Evolutionary conservation across 2,113 vertebrate species (phyloP), one percentile per base, ranked within the genome.

Genomic region (Melospiza georgiana): DNA sequence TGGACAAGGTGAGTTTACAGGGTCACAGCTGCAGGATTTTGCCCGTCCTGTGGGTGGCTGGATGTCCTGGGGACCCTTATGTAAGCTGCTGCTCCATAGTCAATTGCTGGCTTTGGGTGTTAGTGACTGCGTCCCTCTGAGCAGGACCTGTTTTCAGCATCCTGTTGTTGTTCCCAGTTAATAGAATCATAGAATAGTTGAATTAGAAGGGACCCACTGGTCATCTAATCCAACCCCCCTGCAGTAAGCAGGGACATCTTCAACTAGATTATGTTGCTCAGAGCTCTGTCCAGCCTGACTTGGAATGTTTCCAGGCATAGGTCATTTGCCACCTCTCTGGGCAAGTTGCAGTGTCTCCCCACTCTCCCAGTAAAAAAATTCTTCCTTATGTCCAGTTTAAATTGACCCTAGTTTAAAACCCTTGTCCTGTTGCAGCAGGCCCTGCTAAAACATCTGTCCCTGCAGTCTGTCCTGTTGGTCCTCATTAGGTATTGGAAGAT

Each of bases 1-100:
- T 59, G 80, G 66, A 41, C 51, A 69, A 94, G 73, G 81, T 72
- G 85, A 94, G 58, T 58, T 59, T 88, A 62, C 2, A 25, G 87
- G 72, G 67, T 57, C 3, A 0, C 1, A 2, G 85, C 41, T 80
- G 55, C 52, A 39, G 41, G 49, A 68, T 65, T 91, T 78, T 75
- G 27, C 16, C 49, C 37, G 52, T 61, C 31, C 20, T 4, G 2
- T 8, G 5, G 7, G 23, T 49, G n/a, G 4, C 39, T 2, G 1
- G 22, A 31, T 79, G 44, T 71, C 37, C 39, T 58, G 62, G 31
- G 12, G 19, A 58, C 23, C 33, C 39, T 48, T 46, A 58, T 3
- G 2, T 35, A 58, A 90, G 39, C 52, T 82, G 21, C 74, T 1
- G 1, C 73, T 66, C 24, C 10, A 16, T 6, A 4, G 5, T 58